These are phyloP conservation scores for Lepidurus arcticus DNA, from an alignment of 1,140 invertebrate genomes.

Conservation along the genomic window DNA sequence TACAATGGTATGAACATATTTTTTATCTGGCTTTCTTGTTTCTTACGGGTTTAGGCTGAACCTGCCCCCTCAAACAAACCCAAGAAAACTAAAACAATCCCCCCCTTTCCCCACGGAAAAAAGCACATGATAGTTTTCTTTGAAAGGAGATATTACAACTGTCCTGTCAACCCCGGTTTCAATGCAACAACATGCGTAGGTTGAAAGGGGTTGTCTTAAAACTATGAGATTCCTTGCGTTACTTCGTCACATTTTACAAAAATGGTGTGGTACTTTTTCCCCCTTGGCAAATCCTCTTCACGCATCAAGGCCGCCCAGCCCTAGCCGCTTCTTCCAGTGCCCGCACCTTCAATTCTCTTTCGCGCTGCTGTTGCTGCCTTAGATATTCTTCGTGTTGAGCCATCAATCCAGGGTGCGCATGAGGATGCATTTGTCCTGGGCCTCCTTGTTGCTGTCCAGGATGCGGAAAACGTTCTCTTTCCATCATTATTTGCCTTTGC, in stretches of 20 bases:
- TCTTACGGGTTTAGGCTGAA: not conserved
- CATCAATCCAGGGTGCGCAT: conserved; percentile 48
- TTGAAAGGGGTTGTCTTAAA: not conserved
- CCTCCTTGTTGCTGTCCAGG: conserved; percentile 43
- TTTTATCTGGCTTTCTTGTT: not conserved
- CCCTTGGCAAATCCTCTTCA: not conserved
- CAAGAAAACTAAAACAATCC: not conserved
- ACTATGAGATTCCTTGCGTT: conserved; percentile 8
- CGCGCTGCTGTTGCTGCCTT: conserved; percentile 63
- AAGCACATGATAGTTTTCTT: conserved; percentile 12
- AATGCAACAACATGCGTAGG: not conserved
- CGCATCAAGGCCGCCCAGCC: conserved; percentile 45
- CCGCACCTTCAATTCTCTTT: conserved; percentile 74
- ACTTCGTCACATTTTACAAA: not conserved
- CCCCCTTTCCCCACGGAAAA: not conserved
- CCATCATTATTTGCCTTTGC: conserved; percentile 70
- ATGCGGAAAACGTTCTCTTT: conserved; percentile 62
- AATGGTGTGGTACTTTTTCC: too few species aligned
- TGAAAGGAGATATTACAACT: not conserved
- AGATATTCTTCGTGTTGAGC: conserved; percentile 72
- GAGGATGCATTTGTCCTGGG: conserved; percentile 26
- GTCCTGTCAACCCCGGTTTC: not conserved
- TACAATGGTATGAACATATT: conserved; percentile 16
- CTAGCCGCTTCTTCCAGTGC: conserved; percentile 76
- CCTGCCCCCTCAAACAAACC: not conserved